A percentile compares a stretch with the other conserved stretches of the same genome.
Conservation (phyloP, 2,797 vertebrate genomes). For the Sebastes elongatus region DNA sequence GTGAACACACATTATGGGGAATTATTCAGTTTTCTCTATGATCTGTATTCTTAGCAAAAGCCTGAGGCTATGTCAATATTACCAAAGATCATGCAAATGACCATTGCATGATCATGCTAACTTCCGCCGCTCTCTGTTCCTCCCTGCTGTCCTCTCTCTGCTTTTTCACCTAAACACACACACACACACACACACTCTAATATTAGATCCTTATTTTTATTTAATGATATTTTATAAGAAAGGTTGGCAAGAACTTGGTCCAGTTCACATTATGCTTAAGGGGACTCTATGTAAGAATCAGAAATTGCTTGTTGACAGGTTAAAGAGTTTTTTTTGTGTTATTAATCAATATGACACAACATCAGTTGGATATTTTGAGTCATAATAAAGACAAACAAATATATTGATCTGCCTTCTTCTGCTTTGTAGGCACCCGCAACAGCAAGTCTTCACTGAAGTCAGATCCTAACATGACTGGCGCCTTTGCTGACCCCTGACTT, state of each 20-base stretch:
- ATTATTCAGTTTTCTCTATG: constrained; percentile 34
- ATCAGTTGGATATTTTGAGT: neutral
- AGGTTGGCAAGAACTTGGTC: neutral
- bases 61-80: constrained; percentile 51
- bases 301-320: neutral
- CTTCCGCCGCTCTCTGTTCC: constrained; percentile 26
- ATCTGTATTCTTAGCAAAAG: constrained; percentile 37
- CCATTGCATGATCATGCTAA: constrained; percentile 14
- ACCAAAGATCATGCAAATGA: constrained; percentile 66
- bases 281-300: no score
- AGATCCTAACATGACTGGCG: constrained; percentile 6
- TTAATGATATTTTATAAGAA: neutral
- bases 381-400: neutral
- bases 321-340: neutral
- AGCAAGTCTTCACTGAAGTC: constrained; percentile 10
- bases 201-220: constrained; percentile 15
- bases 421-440: neutral
- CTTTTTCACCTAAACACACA: constrained; percentile 1
- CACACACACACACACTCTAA: neutral
- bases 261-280: neutral
- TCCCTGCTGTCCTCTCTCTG: constrained; percentile 11
- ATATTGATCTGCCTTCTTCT: neutral
- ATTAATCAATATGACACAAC: neutral
- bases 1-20: constrained; percentile 24
- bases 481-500: constrained; percentile 42